Conservation (phyloP, 1,140 invertebrate species). For the Goniozus legneri region DNA sequence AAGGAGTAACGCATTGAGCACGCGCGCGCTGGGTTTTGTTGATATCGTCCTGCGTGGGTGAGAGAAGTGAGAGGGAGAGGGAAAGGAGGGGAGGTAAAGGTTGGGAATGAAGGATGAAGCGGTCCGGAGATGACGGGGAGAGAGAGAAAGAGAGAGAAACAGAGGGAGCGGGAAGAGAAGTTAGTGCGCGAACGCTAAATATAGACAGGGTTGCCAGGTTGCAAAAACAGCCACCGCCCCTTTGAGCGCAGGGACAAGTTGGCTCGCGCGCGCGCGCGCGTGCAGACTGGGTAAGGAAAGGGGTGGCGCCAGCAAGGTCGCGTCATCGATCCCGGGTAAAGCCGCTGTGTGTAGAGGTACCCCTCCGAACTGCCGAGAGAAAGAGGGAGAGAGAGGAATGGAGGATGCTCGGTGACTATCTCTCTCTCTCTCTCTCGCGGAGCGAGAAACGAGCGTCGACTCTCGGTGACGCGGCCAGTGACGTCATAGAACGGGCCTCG, state of each 20-base stretch:
- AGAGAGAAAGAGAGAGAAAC: constrained; percentile 13
- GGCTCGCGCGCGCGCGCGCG: constrained; percentile 24
- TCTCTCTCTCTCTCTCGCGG: too few relatives aligned
- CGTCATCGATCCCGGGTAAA: constrained; percentile 48
- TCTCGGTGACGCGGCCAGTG: constrained; percentile 52
- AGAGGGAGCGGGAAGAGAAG: constrained; percentile 17
- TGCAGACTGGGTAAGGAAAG: constrained; percentile 9
- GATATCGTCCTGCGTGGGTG: too few relatives aligned
- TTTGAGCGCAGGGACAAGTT: constrained; percentile 43
- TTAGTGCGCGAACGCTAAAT: constrained; percentile 45
- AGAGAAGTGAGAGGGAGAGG: neutral
- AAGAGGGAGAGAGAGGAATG: too few relatives aligned
- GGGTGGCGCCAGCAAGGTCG: constrained; percentile 42
- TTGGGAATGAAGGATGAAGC: constrained; percentile 3
- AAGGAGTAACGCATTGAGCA: neutral
- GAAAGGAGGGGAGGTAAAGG: too few relatives aligned
- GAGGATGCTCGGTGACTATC: too few relatives aligned
- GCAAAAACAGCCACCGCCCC: constrained; percentile 54
- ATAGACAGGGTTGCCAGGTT: constrained; percentile 55
- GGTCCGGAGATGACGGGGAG: neutral
- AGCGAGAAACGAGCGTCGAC: too few relatives aligned
- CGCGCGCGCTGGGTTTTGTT: too few relatives aligned
- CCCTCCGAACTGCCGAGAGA: too few relatives aligned
- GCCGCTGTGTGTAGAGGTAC: too few relatives aligned
- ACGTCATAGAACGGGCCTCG: constrained; percentile 43